Conservation (phyloP, 2,888 invertebrate species). For the Dinocampus coccinellae region DNA sequence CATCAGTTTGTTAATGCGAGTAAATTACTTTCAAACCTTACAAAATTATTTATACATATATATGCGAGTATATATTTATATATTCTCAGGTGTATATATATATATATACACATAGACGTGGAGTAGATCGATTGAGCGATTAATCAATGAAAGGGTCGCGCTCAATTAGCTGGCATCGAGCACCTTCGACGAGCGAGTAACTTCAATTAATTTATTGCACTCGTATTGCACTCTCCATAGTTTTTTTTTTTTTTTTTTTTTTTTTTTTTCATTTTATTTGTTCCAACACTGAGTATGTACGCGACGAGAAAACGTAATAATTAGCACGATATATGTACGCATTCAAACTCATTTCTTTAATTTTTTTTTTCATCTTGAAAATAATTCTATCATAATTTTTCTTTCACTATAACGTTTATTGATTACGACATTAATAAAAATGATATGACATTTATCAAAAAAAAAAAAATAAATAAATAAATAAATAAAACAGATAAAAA, state of each 20-base stretch:
- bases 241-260: conserved; percentile 14
- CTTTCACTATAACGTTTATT: too few species aligned
- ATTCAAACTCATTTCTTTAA: too few species aligned
- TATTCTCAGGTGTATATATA: not conserved
- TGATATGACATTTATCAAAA: too few species aligned
- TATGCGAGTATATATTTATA: not conserved
- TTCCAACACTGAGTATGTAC: conserved; percentile 15
- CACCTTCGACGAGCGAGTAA: conserved; percentile 47
- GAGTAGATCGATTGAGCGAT: conserved; percentile 56
- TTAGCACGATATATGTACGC: not conserved
- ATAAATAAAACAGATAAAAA: too few species aligned
- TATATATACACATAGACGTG: conserved; percentile 21
- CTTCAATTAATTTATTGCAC: conserved; percentile 59
- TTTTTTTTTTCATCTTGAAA: too few species aligned
- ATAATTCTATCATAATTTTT: too few species aligned
- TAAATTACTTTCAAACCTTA: not conserved
- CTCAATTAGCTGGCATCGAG: conserved; percentile 59
- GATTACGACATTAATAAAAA: too few species aligned
- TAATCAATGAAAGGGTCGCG: conserved; percentile 56
- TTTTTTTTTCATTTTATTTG: conserved; percentile 19
- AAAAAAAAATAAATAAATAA: too few species aligned
- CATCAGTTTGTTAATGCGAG: not conserved
- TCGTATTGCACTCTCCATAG: conserved; percentile 41
- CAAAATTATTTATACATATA: not conserved
- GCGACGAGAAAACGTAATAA: not conserved